Percentiles rank a stretch among this genome's conserved stretches.
phyloP scores from a whole-genome alignment of 1,140 invertebrate genomes.

The Vollenhovia emeryi region DNA sequence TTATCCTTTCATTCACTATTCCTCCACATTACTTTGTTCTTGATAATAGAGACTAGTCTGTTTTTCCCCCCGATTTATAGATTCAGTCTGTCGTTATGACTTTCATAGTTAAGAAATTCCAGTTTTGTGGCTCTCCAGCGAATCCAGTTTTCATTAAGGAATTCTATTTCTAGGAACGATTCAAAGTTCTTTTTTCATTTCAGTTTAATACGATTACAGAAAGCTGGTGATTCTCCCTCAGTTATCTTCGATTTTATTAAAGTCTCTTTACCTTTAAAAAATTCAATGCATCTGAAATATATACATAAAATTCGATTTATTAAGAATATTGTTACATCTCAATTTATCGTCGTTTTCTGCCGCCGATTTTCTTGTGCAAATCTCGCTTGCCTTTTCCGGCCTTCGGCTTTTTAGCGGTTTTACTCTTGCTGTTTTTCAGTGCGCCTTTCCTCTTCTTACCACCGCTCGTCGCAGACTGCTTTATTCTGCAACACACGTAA shows the following conservation, averaged over 20 bases:
- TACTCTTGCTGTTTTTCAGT: constrained; percentile 83
- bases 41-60: neutral
- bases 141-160: neutral
- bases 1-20: neutral
- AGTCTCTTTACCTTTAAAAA: neutral
- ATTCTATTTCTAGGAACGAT: neutral
- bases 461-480: constrained; percentile 61
- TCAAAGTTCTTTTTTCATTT: too few relatives aligned
- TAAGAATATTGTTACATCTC: neutral
- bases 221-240: neutral
- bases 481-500: constrained; percentile 44
- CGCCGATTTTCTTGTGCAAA: constrained; percentile 86
- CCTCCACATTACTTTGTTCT: neutral
- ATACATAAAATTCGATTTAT: constrained; percentile 1
- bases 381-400: constrained; percentile 88
- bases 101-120: neutral
- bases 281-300: neutral
- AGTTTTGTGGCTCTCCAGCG: neutral
- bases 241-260: constrained; percentile 6
- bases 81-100: neutral
- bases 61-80: neutral
- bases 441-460: constrained; percentile 83
- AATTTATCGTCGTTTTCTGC: constrained; percentile 87
- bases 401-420: constrained; percentile 87
- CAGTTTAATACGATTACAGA: neutral